Evolutionary conservation across 2,797 vertebrate genomes (phyloP).

Genomic region (Apogon hyalosoma): DNA sequence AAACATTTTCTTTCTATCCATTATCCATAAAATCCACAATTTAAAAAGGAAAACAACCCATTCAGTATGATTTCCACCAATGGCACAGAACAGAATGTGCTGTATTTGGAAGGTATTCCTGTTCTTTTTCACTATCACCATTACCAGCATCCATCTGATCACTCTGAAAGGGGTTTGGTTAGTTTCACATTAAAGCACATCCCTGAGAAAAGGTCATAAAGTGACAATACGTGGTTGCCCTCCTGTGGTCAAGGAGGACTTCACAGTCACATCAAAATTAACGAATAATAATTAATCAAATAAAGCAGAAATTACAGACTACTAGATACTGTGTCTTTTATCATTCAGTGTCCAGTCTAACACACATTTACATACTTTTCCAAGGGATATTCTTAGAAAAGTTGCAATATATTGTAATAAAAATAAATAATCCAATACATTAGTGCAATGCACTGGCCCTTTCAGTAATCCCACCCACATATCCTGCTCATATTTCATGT

Average conservation of each 20-base stretch:
- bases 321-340: slow-evolving; percentile 46
- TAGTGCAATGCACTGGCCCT: slow-evolving; percentile 50
- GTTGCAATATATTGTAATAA: slow-evolving; percentile 72
- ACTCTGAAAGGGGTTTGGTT: slow-evolving; percentile 50
- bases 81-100: slow-evolving; percentile 68
- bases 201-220: slow-evolving; percentile 81
- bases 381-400: slow-evolving; percentile 66
- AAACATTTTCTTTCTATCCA: slow-evolving; percentile 40
- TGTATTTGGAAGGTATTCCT: slow-evolving; percentile 32
- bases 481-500: slow-evolving; percentile 32
- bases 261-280: slow-evolving; percentile 62
- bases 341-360: slow-evolving; percentile 40
- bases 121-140: slow-evolving; percentile 16
- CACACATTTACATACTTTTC: slow-evolving; percentile 54
- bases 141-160: slow-evolving; percentile 32
- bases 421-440: slow-evolving; percentile 79
- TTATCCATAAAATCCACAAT: slow-evolving; percentile 16
- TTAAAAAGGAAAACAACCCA: slow-evolving; percentile 42
- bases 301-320: slow-evolving; percentile 54
- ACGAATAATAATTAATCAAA: slow-evolving; percentile 32
- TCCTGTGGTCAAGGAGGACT: slow-evolving; percentile 68
- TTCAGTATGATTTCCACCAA: slow-evolving; percentile 24
- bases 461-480: background rate
- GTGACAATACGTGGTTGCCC: slow-evolving; percentile 58
- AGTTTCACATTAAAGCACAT: slow-evolving; percentile 62